Evolutionary conservation across 2,797 vertebrate genomes (phyloP).

Genomic region (Sparus aurata): DNA sequence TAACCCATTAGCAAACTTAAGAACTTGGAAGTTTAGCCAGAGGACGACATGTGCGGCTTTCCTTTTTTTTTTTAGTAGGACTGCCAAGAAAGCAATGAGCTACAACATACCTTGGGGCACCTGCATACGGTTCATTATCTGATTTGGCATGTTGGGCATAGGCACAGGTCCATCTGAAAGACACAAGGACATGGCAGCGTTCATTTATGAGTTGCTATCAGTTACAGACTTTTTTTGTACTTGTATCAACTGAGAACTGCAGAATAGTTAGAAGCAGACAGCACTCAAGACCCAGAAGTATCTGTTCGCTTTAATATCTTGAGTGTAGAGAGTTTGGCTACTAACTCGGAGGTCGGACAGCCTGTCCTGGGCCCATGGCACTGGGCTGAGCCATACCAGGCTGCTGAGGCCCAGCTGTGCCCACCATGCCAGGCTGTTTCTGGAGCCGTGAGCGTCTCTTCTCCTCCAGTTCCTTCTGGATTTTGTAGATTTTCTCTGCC

Average conservation of each 20-base stretch:
- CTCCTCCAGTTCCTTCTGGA: constrained; percentile 98
- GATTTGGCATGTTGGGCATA: constrained; percentile 93
- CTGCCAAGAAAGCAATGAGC: neutral
- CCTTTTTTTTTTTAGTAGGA: neutral
- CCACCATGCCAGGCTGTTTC: constrained; percentile 93
- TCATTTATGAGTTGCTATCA: neutral
- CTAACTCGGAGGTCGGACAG: constrained; percentile 92
- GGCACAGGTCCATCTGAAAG: constrained; percentile 93
- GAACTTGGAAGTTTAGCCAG: neutral
- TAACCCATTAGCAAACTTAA: neutral
- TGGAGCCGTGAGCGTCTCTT: constrained; percentile 95
- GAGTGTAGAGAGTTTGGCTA: constrained; percentile 46
- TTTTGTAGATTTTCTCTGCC: constrained; percentile 99
- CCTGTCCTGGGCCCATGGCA: constrained; percentile 89
- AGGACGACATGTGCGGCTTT: neutral
- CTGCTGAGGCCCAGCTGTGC: constrained; percentile 87
- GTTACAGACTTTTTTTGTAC: neutral
- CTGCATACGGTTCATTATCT: constrained; percentile 93
- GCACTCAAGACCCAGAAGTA: neutral
- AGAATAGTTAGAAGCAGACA: neutral
- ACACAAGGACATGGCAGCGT: constrained; percentile 15
- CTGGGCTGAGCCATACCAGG: constrained; percentile 89
- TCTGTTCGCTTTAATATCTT: neutral
- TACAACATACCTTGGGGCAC: constrained; percentile 91
- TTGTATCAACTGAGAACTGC: neutral